Percentiles rank a stretch among this genome's conserved stretches.
Conservation (phyloP, 2,113 vertebrate genomes). For the Pygoscelis antarcticus region DNA sequence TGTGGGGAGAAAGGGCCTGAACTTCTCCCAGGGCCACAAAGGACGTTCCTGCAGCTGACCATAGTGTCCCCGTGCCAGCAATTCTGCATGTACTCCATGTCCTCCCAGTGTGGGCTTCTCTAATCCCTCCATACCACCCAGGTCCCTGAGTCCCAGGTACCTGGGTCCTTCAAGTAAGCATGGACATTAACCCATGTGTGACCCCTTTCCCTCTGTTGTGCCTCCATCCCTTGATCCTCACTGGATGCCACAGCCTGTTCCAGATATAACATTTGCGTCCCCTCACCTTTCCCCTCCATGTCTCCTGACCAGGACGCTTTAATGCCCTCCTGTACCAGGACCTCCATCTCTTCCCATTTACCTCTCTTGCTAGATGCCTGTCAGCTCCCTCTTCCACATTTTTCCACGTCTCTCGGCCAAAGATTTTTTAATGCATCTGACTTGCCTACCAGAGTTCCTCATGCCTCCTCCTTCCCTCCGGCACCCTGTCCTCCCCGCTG, state of each 20-base stretch:
- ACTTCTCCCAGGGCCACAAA: background rate
- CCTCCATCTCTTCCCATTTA: background rate
- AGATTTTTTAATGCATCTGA: background rate
- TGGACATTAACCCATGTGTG: background rate
- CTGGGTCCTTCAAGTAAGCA: background rate
- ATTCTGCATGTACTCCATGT: background rate
- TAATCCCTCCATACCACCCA: background rate
- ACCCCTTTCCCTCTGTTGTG: background rate
- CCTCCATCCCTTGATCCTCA: background rate
- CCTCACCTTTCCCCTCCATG: background rate
- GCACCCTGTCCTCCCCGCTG: background rate
- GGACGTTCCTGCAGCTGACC: background rate
- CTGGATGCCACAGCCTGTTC: background rate
- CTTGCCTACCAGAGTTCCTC: background rate
- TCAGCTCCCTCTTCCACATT: background rate
- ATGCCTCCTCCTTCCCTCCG: background rate
- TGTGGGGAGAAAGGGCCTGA: background rate
- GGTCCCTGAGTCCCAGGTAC: no score
- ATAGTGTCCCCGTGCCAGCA: background rate
- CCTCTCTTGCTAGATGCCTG: background rate
- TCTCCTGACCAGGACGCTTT: background rate
- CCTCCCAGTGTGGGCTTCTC: background rate
- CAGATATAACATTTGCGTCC: background rate
- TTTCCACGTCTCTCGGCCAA: background rate
- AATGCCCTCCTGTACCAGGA: background rate